Evolutionary conservation across 2,888 invertebrate genomes (phyloP).

Genomic region (Perizoma flavofasciatum): DNA sequence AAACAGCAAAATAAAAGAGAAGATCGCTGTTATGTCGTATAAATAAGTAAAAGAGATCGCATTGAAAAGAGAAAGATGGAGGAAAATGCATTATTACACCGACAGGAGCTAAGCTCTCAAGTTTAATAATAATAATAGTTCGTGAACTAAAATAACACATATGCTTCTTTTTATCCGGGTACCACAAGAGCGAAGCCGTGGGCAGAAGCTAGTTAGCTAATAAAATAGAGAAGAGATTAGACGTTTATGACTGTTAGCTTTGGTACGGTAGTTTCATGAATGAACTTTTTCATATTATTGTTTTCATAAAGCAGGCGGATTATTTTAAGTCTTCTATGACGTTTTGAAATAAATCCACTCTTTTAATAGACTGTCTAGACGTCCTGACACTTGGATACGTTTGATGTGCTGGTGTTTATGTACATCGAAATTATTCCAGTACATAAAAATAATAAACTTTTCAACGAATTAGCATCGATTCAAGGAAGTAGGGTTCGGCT

Average conservation of each 20-base stretch:
- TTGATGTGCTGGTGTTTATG: conserved; percentile 12
- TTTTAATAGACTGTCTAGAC: conserved; percentile 45
- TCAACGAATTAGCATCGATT: neutral
- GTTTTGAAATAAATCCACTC: conserved; percentile 23
- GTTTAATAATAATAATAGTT: no score
- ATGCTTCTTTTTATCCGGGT: no score
- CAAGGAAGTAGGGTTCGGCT: no score
- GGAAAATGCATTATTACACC: no score
- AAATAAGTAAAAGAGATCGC: no score
- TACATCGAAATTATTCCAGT: conserved; percentile 2
- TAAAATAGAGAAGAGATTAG: conserved; percentile 4
- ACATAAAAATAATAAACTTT: no score
- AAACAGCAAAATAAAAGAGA: no score
- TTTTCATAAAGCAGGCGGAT: conserved; percentile 12
- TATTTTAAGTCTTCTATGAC: conserved; percentile 19
- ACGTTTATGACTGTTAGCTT: conserved; percentile 30
- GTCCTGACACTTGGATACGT: conserved; percentile 14
- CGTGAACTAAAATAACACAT: no score
- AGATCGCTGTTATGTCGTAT: no score
- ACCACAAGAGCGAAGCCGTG: no score
- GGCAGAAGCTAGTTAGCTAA: neutral
- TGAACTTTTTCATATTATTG: conserved; percentile 18
- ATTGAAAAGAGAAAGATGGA: no score
- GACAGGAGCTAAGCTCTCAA: no score
- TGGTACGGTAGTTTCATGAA: conserved; percentile 29